Evolutionary conservation across 2,888 invertebrate genomes (phyloP), one percentile per base, ranked within the genome.

Genomic region (Heliconius ismenius): DNA sequence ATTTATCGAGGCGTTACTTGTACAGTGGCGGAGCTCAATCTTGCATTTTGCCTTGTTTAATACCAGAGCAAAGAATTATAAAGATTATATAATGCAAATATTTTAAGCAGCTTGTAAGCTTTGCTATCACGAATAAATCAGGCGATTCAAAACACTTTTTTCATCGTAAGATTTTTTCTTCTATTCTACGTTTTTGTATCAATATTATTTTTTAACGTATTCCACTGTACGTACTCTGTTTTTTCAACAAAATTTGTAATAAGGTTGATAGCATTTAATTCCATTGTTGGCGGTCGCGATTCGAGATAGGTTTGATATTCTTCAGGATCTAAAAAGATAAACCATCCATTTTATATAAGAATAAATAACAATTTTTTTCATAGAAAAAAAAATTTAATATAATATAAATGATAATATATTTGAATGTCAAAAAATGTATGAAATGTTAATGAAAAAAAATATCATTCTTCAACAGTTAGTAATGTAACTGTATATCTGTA

Each of bases 241-340:
- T 92, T 92, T 80, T 90, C 85, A 64, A 96, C 94, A 78, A 96
- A 91, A 58, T 94, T 90, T 26, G 95, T 93, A 67, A 97, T 94
- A 78, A 95, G 86, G 79, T 95, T 88, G 63, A 96, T 95, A 0
- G 96, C 97, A 74, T 95, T 92, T 0, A 95, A 80, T 91, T 97
- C 97, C 96, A 97, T 96, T 68, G 91, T 88, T 1, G 95, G 87
- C 2, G 97, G 96, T 28, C 97, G 93, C 0, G 96, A 95, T 78
- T 92, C 89, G 32, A 97, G 89, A 85, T 96, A 97, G 0, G 95
- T 96, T 32, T 91, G 88, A 84, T 97, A 97, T 78, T 94, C 92
- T 80, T 94, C 95, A 4, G 95, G 95, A 84, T 96, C 95, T 86
- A 81, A 74, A 62, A 90, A 87, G 32, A 7, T 7, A 67, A 32